Evolutionary conservation across 2,113 vertebrate species (phyloP), one percentile per base, ranked within the genome.

Genomic region (Tetrax tetrax): DNA sequence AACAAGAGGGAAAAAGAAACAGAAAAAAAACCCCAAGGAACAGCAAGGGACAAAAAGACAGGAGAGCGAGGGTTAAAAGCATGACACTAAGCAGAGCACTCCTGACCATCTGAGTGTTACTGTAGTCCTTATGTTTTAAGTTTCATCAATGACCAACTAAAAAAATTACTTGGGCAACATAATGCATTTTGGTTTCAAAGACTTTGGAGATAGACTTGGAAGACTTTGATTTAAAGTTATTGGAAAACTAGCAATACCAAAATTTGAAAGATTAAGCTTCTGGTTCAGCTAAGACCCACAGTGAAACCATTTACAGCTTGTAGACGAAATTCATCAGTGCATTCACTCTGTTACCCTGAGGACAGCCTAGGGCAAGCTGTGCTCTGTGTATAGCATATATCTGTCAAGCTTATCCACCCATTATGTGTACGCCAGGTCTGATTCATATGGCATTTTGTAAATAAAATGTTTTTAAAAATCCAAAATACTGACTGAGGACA

Each of bases 241-340:
- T 78, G 90, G 37, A 78, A 95, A 93, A 63, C 31, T 41, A 81
- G 9, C 12, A 81, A 23, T 61, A 50, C 17, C 0, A 2, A 86
- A 87, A 89, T 84, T 60, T 82, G 81, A 90, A 66, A 75, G 54
- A 88, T 86, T 77, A 71, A 93, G 17, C 33, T 90, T 95, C 89
- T 91, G 45, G 66, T 87, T 96, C 77, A 87, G 76, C 86, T 86
- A 95, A 95, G 82, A 93, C 31, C 45, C 75, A 48, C 16, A 79
- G 71, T 87, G 54, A 95, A 96, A 78, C 45, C 65, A 87, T 95
- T 97, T 84, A 80, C 22, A 82, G 66, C 43, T 95, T 60, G 31
- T 87, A 95, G 87, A 96, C 94, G 91, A 92, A 85, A 95, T 89
- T 97, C 21, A 89, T 74, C 77, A 74, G 45, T 16, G 27, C 47